Percentiles rank a stretch among this genome's conserved stretches.
Evolutionary conservation across 1,140 invertebrate species (phyloP).

Genomic region (Euschistus heros): DNA sequence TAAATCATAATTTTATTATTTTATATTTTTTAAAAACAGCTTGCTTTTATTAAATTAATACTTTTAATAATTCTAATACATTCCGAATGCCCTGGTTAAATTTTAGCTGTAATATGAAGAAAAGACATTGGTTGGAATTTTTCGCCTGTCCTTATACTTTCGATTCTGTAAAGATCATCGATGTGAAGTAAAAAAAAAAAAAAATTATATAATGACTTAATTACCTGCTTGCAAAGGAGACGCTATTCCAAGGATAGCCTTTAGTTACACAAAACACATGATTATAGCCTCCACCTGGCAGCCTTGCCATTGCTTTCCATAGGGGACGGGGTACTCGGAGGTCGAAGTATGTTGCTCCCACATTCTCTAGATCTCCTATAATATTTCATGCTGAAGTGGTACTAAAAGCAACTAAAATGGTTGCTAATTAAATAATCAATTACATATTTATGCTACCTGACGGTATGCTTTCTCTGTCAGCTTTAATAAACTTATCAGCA

Average conservation of each 20-base stretch:
- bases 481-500: slow-evolving; percentile 38
- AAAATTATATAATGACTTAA: too few relatives aligned
- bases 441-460: neutral
- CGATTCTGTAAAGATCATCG: too few relatives aligned
- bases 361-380: slow-evolving; percentile 41
- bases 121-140: too few relatives aligned
- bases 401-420: neutral
- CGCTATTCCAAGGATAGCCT: slow-evolving; percentile 26
- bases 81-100: too few relatives aligned
- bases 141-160: too few relatives aligned
- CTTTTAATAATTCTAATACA: too few relatives aligned
- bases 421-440: too few relatives aligned
- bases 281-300: slow-evolving; percentile 49
- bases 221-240: slow-evolving; percentile 36
- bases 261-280: slow-evolving; percentile 53
- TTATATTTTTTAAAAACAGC: too few relatives aligned
- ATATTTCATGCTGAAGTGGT: neutral
- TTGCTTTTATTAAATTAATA: too few relatives aligned
- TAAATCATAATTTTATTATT: too few relatives aligned
- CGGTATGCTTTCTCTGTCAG: neutral
- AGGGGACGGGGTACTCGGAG: slow-evolving; percentile 46
- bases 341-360: slow-evolving; percentile 57
- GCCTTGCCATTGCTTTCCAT: slow-evolving; percentile 38
- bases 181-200: too few relatives aligned
- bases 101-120: too few relatives aligned